phyloP scores from a whole-genome alignment of 2,113 vertebrate genomes.

The Hirundichthys speculiger region DNA sequence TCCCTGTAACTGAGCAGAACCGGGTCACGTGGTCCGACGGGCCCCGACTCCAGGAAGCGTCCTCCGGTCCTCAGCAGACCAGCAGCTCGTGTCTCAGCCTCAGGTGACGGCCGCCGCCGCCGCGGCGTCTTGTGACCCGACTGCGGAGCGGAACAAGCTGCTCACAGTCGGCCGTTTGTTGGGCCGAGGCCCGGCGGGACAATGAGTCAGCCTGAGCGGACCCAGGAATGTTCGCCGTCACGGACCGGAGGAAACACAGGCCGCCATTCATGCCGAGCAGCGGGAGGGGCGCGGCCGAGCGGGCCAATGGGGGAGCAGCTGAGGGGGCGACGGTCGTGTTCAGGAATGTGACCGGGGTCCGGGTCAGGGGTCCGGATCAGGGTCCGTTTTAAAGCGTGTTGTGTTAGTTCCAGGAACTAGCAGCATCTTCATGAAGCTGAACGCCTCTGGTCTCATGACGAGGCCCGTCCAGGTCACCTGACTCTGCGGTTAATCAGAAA shows the following conservation, averaged over 20 bases:
- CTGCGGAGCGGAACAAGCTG: conserved; percentile 47
- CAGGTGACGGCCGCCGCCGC: conserved; percentile 64
- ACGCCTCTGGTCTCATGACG: no score
- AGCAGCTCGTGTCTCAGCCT: conserved; percentile 55
- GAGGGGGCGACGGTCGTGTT: conserved; percentile 9
- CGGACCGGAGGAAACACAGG: conserved; percentile 54
- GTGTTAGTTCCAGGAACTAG: no score
- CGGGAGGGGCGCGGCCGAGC: no score
- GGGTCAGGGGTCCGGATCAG: no score
- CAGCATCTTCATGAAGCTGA: no score
- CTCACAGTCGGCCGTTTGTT: conserved; percentile 60
- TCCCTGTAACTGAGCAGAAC: no score
- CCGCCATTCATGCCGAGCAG: conserved; percentile 69
- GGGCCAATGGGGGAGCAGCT: conserved; percentile 28
- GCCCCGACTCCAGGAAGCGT: no score
- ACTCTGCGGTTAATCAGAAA: no score
- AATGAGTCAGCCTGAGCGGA: conserved; percentile 42
- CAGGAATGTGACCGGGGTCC: no score
- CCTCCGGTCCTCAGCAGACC: conserved; percentile 25
- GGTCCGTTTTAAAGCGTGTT: no score
- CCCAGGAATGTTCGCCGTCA: conserved; percentile 34
- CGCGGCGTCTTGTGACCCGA: conserved; percentile 70
- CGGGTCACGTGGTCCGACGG: no score
- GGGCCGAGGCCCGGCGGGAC: conserved; percentile 47
- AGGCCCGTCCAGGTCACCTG: no score